A percentile compares a stretch with the other conserved stretches of the same genome.
phyloP scores from a whole-genome alignment of 2,888 invertebrate species.

The Timema podura region DNA sequence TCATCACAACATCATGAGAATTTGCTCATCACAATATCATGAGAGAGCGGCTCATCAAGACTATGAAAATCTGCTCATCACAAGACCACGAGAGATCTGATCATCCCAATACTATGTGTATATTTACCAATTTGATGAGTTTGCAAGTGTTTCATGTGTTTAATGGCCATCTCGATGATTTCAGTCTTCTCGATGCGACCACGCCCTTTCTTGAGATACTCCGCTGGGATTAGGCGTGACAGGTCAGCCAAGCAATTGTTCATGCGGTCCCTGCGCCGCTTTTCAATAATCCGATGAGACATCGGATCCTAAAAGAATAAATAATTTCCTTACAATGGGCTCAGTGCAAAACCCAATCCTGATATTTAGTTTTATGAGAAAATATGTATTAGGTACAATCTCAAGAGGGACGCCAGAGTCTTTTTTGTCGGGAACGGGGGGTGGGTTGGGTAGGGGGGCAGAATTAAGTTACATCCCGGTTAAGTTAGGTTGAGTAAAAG shows the following conservation, averaged over 20 bases:
- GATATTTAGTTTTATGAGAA: too few relatives aligned
- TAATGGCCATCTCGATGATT: constrained; percentile 96
- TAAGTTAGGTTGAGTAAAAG: too few relatives aligned
- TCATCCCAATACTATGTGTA: neutral
- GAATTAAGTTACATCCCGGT: too few relatives aligned
- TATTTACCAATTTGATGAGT: constrained; percentile 34
- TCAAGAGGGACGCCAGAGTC: too few relatives aligned
- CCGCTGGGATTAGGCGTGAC: constrained; percentile 86
- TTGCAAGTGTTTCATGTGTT: constrained; percentile 87
- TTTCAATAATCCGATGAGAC: constrained; percentile 97
- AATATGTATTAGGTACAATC: too few relatives aligned
- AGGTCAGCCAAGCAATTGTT: constrained; percentile 94
- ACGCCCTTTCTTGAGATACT: constrained; percentile 90
- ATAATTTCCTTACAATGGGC: neutral
- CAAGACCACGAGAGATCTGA: neutral
- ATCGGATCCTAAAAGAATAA: constrained; percentile 75
- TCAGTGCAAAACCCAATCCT: too few relatives aligned
- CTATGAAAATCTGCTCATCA: neutral
- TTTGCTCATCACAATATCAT: too few relatives aligned
- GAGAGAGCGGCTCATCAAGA: neutral
- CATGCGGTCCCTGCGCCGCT: constrained; percentile 92
- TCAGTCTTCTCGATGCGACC: constrained; percentile 96
- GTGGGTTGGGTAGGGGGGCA: too few relatives aligned
- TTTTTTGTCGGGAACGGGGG: too few relatives aligned
- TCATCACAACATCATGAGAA: too few relatives aligned